Conservation (phyloP, 2,888 invertebrate genomes). For the Synergus umbraculus region DNA sequence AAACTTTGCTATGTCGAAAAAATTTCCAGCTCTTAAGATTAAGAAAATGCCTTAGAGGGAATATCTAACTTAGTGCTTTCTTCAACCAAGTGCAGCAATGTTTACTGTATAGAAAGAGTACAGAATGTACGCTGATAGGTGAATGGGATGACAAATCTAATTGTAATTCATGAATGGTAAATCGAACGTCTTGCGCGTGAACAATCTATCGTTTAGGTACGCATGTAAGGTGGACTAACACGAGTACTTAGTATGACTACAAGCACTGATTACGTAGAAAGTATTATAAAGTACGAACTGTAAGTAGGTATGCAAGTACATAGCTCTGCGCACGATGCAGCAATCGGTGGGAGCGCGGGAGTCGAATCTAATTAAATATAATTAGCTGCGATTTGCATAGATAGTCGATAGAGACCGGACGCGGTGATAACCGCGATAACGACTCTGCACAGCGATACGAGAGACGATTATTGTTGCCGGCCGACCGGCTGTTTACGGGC, state of each 20-base stretch:
- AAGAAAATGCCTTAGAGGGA: neutral
- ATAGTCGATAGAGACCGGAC: slow-evolving; percentile 76
- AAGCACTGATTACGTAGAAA: neutral
- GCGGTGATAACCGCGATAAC: slow-evolving; percentile 76
- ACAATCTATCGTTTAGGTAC: slow-evolving; percentile 11
- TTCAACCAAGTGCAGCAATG: neutral
- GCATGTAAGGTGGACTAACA: slow-evolving; percentile 36
- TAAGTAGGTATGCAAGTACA: slow-evolving; percentile 50
- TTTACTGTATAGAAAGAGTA: too few relatives aligned
- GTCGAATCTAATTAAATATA: slow-evolving; percentile 78
- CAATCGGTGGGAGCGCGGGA: slow-evolving; percentile 73
- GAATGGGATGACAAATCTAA: neutral
- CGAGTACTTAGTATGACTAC: neutral
- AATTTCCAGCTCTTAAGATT: slow-evolving; percentile 6
- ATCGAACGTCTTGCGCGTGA: slow-evolving; percentile 10
- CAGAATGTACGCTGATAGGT: neutral
- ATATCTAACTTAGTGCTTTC: neutral
- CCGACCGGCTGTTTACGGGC: slow-evolving; percentile 56
- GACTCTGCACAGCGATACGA: slow-evolving; percentile 73
- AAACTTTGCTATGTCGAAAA: neutral
- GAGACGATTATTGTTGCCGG: slow-evolving; percentile 75
- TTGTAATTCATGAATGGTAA: neutral
- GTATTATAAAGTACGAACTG: slow-evolving; percentile 35
- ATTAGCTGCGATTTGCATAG: slow-evolving; percentile 78
- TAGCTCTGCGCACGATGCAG: slow-evolving; percentile 57